phyloP scores from a whole-genome alignment of 2,888 invertebrate species.

The Lithophane ornitopus region DNA sequence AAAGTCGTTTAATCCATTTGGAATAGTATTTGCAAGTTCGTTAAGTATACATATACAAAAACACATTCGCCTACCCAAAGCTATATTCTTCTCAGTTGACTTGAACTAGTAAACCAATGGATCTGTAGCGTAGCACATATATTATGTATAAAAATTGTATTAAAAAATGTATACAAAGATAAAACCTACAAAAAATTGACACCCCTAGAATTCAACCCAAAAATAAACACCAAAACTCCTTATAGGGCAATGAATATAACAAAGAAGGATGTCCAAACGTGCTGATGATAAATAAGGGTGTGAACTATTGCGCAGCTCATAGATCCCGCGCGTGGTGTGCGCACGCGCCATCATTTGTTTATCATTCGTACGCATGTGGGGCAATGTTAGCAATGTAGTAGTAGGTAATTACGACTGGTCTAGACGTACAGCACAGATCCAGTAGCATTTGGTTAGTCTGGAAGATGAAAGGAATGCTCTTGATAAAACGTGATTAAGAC shows the following conservation, averaged over 20 bases:
- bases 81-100: not conserved
- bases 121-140: not conserved
- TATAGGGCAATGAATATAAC: conserved; percentile 49
- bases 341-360: conserved; percentile 58
- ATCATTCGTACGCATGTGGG: conserved; percentile 36
- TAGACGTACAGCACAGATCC: conserved; percentile 6
- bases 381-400: conserved; percentile 38
- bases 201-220: conserved; percentile 29
- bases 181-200: not conserved
- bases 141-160: too few species aligned
- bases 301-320: conserved; percentile 66
- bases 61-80: not conserved
- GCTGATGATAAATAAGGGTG: conserved; percentile 40
- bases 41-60: not conserved
- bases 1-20: not conserved
- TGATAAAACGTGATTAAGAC: not conserved
- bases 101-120: not conserved
- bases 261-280: conserved; percentile 37
- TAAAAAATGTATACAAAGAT: too few species aligned
- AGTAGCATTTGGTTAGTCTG: not conserved
- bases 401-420: not conserved
- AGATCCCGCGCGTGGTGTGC: conserved; percentile 39
- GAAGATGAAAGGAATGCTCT: not conserved
- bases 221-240: conserved; percentile 50
- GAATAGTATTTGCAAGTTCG: not conserved